Conservation (phyloP, 2,888 invertebrate genomes). For the Gisinianus flammeolus region DNA sequence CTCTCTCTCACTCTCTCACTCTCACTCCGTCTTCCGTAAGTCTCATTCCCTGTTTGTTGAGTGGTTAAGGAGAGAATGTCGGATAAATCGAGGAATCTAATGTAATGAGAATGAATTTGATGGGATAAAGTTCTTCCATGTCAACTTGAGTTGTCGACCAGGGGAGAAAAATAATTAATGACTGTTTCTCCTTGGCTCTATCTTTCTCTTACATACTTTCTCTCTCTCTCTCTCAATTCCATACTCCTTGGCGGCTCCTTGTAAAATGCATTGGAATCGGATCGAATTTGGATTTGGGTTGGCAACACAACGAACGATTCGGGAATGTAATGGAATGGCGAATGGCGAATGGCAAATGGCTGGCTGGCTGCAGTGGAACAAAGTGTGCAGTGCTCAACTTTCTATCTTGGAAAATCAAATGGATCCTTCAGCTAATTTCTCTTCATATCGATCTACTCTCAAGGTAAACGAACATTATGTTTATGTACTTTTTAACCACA, state of each 20-base stretch:
- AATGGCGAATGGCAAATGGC: too few relatives aligned
- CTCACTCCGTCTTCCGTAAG: background rate
- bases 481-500: background rate
- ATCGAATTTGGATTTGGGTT: too few relatives aligned
- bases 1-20: background rate
- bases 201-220: slow-evolving; percentile 4
- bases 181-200: slow-evolving; percentile 29
- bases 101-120: slow-evolving; percentile 43
- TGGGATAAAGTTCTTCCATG: slow-evolving; percentile 40
- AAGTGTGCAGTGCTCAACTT: slow-evolving; percentile 83
- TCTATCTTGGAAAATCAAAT: slow-evolving; percentile 84
- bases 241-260: background rate
- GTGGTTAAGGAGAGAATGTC: slow-evolving; percentile 7
- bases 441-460: slow-evolving; percentile 82
- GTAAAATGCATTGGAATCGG: background rate
- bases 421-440: slow-evolving; percentile 89
- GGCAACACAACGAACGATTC: too few relatives aligned
- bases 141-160: slow-evolving; percentile 39
- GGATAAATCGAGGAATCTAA: slow-evolving; percentile 31
- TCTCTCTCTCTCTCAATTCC: slow-evolving; percentile 7
- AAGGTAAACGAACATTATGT: slow-evolving; percentile 64
- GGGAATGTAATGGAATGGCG: background rate
- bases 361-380: slow-evolving; percentile 75
- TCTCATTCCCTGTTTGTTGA: background rate
- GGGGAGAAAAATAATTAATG: slow-evolving; percentile 34